These are phyloP conservation scores for Tylochromis polylepis DNA, from an alignment of 2,113 vertebrate species.

Conservation along the genomic window DNA sequence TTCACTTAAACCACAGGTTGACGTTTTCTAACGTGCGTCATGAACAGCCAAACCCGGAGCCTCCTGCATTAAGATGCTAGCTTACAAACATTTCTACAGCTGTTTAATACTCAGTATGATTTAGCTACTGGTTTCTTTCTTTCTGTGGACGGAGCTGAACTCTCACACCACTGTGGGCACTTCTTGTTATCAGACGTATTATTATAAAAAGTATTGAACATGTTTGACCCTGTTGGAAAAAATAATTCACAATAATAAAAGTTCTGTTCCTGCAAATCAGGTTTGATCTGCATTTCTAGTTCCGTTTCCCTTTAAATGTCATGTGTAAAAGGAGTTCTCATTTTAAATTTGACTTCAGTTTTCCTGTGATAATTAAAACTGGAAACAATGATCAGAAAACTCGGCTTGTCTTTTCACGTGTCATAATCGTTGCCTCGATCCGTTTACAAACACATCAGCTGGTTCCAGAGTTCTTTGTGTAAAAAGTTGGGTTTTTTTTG, in stretches of 20 bases:
- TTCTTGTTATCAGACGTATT: constrained; percentile 30
- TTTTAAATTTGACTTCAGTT: not conserved
- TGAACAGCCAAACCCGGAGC: not conserved
- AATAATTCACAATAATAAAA: constrained; percentile 60
- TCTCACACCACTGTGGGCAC: not conserved
- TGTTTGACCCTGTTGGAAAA: constrained; percentile 32
- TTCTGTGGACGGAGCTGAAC: not conserved
- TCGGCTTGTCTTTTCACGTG: not conserved
- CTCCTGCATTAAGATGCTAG: not conserved
- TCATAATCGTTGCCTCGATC: not conserved
- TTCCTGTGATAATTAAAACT: not conserved
- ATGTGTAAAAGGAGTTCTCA: not conserved
- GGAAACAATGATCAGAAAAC: not conserved
- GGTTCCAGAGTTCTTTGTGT: not conserved
- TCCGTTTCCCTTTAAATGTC: not conserved
- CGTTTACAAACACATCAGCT: not conserved
- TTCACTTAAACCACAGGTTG: constrained; percentile 14
- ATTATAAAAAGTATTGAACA: not conserved
- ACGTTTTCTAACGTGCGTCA: constrained; percentile 9
- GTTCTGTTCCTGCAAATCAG: constrained; percentile 37
- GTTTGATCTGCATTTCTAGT: not conserved
- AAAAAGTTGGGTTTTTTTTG: too few relatives aligned
- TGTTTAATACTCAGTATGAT: not conserved
- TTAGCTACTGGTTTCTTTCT: not conserved
- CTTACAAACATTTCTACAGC: constrained; percentile 30